Base-by-base conservation (phyloP, 2,888 invertebrate genomes). In the Stenodera caucasica region DNA sequence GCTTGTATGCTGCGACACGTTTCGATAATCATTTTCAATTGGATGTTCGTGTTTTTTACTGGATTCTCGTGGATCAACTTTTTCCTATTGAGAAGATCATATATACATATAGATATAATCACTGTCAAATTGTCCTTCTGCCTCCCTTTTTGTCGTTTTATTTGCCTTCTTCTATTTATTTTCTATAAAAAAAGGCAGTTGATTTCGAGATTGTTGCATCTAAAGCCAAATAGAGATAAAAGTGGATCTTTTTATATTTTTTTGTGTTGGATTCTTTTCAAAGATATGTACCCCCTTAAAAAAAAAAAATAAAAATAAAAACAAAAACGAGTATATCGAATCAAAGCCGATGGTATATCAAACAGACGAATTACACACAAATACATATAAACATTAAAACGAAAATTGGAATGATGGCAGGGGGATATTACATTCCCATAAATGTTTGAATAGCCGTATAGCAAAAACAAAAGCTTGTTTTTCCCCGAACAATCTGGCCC, bases 401-500 rank as follows among this genome's bases (percentile, higher is more conserved):
- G 9, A 40, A 40, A 40, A 40, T 40, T 45, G 45, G 45, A 12
- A 45, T 45, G 11, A 21, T 18, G 45, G 11, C 21, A 23, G 23
- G 45, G 21, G 45, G 45, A 53, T 60, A 57, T 58, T 55, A 58
- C 62, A 62, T 62, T 62, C 62, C 50, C 62, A 62, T 62, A 62
- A 62, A 62, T 62, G 62, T 62, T 62, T 62, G 62, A 58, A 62
- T 58, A 62, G 58, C 58, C 30, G 40, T 65, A 40, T 45, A 8
- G 57, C 62, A 68, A 68, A 67, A 67, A 68, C 66, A 65, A 67
- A 67, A 55, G 63, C 62, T 61, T 59, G 63, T 63, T 59, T 65
- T 64, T 65, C 57, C 62, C 56, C 82, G 83, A 81, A 83, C 80
- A 66, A 70, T 66, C 66, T 65, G 68, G 67, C 52, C 57, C 60